These are phyloP conservation scores for Battus philenor DNA, from an alignment of 1,140 invertebrate genomes.

Conservation along the genomic window DNA sequence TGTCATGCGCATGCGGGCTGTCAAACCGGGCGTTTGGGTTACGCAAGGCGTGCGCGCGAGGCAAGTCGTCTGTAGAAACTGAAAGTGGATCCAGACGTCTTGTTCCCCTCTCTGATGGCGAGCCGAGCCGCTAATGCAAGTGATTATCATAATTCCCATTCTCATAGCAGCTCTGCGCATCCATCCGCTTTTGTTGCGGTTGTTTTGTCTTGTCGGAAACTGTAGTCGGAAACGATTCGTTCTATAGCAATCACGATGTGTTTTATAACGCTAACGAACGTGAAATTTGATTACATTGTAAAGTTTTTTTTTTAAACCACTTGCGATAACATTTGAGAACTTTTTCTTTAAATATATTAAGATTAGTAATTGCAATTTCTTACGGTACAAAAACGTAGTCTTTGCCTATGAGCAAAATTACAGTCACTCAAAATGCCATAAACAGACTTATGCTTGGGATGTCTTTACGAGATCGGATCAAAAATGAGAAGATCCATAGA, in stretches of 20 bases:
- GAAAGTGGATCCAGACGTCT: constrained; percentile 50
- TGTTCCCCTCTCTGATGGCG: constrained; percentile 43
- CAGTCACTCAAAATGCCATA: too few relatives aligned
- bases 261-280: constrained; percentile 8
- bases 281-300: neutral
- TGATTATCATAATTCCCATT: constrained; percentile 60
- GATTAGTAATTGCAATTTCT: neutral
- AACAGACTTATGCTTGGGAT: too few relatives aligned
- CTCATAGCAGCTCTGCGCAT: constrained; percentile 30
- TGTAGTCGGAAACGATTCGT: constrained; percentile 14
- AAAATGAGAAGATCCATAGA: too few relatives aligned
- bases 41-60: constrained; percentile 49
- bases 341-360: neutral
- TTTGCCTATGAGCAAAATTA: neutral
- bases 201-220: constrained; percentile 23
- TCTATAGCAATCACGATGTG: neutral
- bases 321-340: too few relatives aligned
- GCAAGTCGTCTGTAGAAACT: constrained; percentile 52
- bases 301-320: too few relatives aligned
- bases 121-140: constrained; percentile 31
- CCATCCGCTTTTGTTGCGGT: constrained; percentile 40
- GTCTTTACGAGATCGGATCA: too few relatives aligned
- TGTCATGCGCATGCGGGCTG: constrained; percentile 56
- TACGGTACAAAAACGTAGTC: neutral
- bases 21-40: constrained; percentile 33